phyloP scores from a whole-genome alignment of 2,888 invertebrate species.

The Amorpha juglandis region DNA sequence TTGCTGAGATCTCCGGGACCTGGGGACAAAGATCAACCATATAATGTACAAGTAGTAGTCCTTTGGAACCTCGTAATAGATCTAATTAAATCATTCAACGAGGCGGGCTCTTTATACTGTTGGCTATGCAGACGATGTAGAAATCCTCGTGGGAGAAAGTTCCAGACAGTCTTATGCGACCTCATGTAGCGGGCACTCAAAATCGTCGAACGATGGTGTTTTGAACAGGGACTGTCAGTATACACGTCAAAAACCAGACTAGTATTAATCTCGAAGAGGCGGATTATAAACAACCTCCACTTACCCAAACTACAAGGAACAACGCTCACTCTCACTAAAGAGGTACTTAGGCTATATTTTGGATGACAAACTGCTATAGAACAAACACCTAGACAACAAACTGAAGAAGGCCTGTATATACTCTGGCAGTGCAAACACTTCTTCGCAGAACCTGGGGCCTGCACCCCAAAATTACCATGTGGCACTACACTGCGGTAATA shows the following conservation, averaged over 20 bases:
- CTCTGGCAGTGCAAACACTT: background rate
- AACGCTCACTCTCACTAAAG: too few relatives aligned
- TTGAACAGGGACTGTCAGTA: background rate
- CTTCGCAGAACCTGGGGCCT: background rate
- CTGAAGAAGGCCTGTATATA: background rate
- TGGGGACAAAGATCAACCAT: conserved; percentile 31
- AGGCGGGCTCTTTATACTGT: too few relatives aligned
- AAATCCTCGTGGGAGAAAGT: too few relatives aligned
- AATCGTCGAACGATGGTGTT: background rate
- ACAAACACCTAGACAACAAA: background rate
- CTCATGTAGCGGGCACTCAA: background rate
- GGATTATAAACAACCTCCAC: background rate
- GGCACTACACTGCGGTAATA: background rate
- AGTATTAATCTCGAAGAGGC: background rate
- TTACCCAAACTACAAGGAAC: background rate
- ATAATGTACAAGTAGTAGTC: too few relatives aligned
- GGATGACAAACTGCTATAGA: background rate
- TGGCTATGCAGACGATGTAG: too few relatives aligned
- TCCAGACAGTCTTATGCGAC: background rate
- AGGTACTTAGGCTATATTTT: too few relatives aligned
- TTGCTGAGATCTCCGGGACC: conserved; percentile 47
- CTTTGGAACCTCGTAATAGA: background rate
- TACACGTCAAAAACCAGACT: background rate
- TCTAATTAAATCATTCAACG: background rate
- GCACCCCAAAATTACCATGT: background rate